These are phyloP conservation scores for Nasonia longicornis DNA, from an alignment of 1,140 invertebrate species.

Conservation along the genomic window DNA sequence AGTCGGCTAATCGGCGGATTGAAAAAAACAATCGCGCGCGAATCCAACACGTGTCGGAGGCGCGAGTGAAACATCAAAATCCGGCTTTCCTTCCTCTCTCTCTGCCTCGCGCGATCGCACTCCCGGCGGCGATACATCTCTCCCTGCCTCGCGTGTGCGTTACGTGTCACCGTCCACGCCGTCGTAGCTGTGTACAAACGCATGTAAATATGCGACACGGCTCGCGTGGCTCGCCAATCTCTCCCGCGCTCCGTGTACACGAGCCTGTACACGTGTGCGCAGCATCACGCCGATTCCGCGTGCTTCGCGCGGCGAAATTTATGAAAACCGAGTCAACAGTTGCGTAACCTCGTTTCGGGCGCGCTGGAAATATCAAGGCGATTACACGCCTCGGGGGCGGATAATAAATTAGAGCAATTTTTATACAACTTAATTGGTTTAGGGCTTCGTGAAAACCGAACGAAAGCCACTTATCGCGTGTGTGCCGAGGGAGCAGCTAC, in stretches of 20 bases:
- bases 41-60: not conserved
- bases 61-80: constrained; percentile 40
- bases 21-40: not conserved
- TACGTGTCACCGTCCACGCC: not conserved
- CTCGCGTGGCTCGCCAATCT: not conserved
- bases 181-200: constrained; percentile 25
- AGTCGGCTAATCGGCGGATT: not conserved
- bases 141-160: not conserved
- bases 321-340: constrained; percentile 10
- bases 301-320: not conserved
- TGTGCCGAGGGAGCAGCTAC: not conserved
- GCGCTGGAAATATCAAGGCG: constrained; percentile 14
- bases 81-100: not conserved
- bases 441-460: not conserved
- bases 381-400: not conserved
- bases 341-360: constrained; percentile 22
- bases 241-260: not conserved
- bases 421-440: not conserved
- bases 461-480: not conserved
- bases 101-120: constrained; percentile 3
- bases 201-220: constrained; percentile 25
- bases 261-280: constrained; percentile 8
- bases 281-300: no score
- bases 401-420: constrained; percentile 31
- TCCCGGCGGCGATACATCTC: not conserved